Evolutionary conservation across 1,140 invertebrate species (phyloP).

Genomic region (silkworm (Bombyx mori)): ASM3026992v2 NC_085114.1:14561001-14561500

Average conservation of each 20-base stretch:
- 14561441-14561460: slow-evolving; percentile 15
- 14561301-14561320: slow-evolving; percentile 23
- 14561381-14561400: slow-evolving; percentile 43
- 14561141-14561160: slow-evolving; percentile 68
- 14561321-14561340: slow-evolving; percentile 22
- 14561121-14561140: slow-evolving; percentile 65
- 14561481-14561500: slow-evolving; percentile 5
- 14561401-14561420: slow-evolving; percentile 10
- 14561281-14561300: slow-evolving; percentile 26
- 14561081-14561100: slow-evolving; percentile 50
- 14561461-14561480: slow-evolving; percentile 28
- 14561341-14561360: slow-evolving; percentile 25
- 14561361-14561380: slow-evolving; percentile 42
- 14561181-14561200: slow-evolving; percentile 61
- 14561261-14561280: slow-evolving; percentile 26
- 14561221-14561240: slow-evolving; percentile 47
- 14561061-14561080: slow-evolving; percentile 44
- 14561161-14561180: slow-evolving; percentile 69
- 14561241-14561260: slow-evolving; percentile 55
- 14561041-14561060: slow-evolving; percentile 13
- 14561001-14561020: too few relatives aligned
- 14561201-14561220: slow-evolving; percentile 65
- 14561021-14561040: too few relatives aligned
- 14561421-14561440: slow-evolving; percentile 32
- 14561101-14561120: slow-evolving; percentile 58